Evolutionary conservation across 2,797 vertebrate species (phyloP), one percentile per base, ranked within the genome.

Genomic region (Clarias pachynema): DNA sequence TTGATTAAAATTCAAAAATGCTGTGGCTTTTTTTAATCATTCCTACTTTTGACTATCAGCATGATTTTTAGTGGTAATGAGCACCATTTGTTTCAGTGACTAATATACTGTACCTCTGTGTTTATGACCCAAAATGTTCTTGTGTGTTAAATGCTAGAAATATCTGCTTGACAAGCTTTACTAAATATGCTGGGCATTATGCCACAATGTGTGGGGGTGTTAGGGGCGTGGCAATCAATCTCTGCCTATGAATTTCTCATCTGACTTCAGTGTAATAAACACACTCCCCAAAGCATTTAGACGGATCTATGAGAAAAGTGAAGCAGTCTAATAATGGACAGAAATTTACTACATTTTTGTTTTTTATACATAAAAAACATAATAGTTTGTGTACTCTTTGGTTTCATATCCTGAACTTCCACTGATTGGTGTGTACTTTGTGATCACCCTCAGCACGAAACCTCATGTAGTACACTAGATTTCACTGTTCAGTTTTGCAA

Each of bases 131-230:
- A 8, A 57, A 37, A 65, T 66, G 29, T 60, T 77, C 20, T 37
- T 84, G 26, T 34, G 44, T 78, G 26, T 65, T 78, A 56, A 84
- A 56, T 66, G 10, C 2, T 34, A 78, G 70, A 65, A 60, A 74
- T 75, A 74, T 83, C 31, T 59, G 31, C 44, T 53, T 65, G 70
- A 75, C 72, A 66, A 34, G 72, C 60, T 84, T 77, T 77, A 66
- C 60, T 29, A 84, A 77, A 84, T 66, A 84, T 84, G 26, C 63
- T 84, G 60, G 72, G 73, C 62, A 66, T 65, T 75, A 37, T 84
- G 82, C 72, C 60, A 34, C 57, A 49, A 12, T 74, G 57, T 74
- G 57, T 74, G 57, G 69, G 70, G 82, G 80, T 70, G 65, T 68
- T n/a, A 59, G n/a, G 59, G 82, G 69, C 62, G 69, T 73, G 81